Percentiles rank a stretch among this genome's conserved stretches.
These are phyloP conservation scores for Pocillopora meandrina DNA, from an alignment of 92 coral and sea anemone species.

Conservation along the genomic window DNA sequence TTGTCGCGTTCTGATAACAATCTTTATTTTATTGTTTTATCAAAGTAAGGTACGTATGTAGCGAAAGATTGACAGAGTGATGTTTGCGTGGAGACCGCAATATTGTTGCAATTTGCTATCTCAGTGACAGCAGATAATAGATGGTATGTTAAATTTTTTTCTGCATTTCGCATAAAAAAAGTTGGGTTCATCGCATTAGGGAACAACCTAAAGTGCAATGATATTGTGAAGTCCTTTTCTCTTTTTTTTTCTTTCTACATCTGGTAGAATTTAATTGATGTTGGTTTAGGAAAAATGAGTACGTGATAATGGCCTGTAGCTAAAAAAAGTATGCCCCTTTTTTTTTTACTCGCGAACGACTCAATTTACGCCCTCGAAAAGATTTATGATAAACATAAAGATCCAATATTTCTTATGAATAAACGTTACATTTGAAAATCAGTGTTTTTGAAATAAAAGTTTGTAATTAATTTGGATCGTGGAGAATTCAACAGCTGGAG, in stretches of 20 bases:
- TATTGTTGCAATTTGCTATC: background rate
- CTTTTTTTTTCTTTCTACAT: too few species aligned
- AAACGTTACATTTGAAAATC: background rate
- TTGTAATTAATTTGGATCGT: constrained; percentile 1
- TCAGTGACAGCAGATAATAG: too few species aligned
- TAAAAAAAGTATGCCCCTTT: too few species aligned
- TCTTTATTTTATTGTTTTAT: background rate
- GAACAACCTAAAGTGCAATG: too few species aligned
- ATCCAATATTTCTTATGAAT: background rate
- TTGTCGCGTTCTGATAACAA: background rate
- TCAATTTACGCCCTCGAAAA: background rate
- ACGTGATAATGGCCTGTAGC: too few species aligned
- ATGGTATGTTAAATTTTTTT: too few species aligned
- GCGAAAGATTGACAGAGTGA: too few species aligned
- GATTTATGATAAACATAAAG: background rate
- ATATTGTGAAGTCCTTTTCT: too few species aligned
- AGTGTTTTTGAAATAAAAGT: background rate
- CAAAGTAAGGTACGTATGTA: background rate
- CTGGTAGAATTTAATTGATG: too few species aligned
- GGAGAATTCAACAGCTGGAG: background rate
- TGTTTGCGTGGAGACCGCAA: background rate
- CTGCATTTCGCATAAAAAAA: too few species aligned
- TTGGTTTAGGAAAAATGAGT: too few species aligned
- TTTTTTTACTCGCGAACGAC: background rate
- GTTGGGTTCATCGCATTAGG: too few species aligned